These are phyloP conservation scores for Pocillopora meandrina DNA, from an alignment of 92 coral and sea anemone species.

Conservation along the genomic window DNA sequence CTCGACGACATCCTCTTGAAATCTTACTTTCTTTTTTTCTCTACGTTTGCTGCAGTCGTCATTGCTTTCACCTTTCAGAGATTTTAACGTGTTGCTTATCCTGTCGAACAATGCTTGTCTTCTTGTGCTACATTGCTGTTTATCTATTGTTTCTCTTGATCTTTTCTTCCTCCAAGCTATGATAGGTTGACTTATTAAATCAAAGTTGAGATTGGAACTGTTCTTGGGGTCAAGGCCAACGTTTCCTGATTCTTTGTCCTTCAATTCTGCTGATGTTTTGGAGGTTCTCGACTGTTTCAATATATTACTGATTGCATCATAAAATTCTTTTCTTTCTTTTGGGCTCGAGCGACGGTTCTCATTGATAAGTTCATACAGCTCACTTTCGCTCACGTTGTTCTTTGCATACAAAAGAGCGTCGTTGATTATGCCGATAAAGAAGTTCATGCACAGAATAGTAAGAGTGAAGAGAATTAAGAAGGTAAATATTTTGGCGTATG, in stretches of 20 bases:
- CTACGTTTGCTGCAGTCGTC: neutral
- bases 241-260: neutral
- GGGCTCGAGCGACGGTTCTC: neutral
- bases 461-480: conserved; percentile 34
- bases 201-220: neutral
- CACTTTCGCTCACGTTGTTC: neutral
- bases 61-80: neutral
- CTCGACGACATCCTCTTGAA: neutral
- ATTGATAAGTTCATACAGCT: conserved; percentile 1
- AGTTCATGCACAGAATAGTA: conserved; percentile 48
- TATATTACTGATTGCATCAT: neutral
- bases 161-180: neutral
- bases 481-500: neutral
- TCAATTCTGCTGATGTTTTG: neutral
- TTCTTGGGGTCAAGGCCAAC: neutral
- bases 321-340: neutral
- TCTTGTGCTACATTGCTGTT: neutral
- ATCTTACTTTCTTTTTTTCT: neutral
- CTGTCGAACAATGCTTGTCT: neutral
- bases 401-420: conserved; percentile 22
- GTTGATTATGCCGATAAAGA: conserved; percentile 60
- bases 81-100: neutral
- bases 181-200: neutral
- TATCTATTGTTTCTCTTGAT: neutral
- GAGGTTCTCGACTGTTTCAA: neutral